A percentile compares a stretch with the other conserved stretches of the same genome.
Evolutionary conservation across 2,888 invertebrate species (phyloP).

Genomic region (Apotomis turbidana): DNA sequence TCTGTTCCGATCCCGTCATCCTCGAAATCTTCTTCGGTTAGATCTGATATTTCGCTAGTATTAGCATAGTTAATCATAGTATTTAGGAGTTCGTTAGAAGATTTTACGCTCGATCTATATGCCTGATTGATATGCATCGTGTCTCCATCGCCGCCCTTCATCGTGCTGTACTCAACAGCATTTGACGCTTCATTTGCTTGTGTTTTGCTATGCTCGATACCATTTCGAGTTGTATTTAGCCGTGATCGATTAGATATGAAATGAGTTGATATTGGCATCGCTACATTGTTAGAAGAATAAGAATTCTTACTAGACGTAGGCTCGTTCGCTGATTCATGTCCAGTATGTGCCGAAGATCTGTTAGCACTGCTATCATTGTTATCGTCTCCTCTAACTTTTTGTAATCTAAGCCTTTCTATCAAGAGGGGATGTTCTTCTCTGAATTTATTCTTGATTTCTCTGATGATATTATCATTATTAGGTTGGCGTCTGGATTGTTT

Average conservation of each 20-base stretch:
- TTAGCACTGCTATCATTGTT: constrained; percentile 50
- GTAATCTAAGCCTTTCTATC: constrained; percentile 55
- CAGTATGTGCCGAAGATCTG: constrained; percentile 43
- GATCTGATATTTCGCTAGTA: constrained; percentile 3
- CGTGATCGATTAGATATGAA: constrained; percentile 9
- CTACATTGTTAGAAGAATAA: constrained; percentile 21
- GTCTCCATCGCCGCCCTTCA: constrained; percentile 14
- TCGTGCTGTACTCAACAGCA: constrained; percentile 14
- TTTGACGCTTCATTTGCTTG: neutral
- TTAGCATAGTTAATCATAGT: constrained; percentile 48
- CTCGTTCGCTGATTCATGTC: constrained; percentile 36
- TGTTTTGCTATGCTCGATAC: constrained; percentile 2
- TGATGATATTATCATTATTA: constrained; percentile 50
- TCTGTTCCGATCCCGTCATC: constrained; percentile 21
- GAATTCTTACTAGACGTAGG: constrained; percentile 23
- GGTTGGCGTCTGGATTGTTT: constrained; percentile 59
- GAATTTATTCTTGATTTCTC: constrained; percentile 60
- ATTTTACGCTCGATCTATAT: constrained; percentile 50
- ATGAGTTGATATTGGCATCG: constrained; percentile 10
- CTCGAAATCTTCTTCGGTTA: constrained; percentile 39
- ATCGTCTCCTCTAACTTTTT: constrained; percentile 47
- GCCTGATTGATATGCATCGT: neutral
- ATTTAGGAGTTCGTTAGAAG: constrained; percentile 59
- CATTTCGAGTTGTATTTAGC: neutral
- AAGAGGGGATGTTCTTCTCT: constrained; percentile 62